Evolutionary conservation across 2,113 vertebrate genomes (phyloP).

Genomic region (Myotis davidii): DNA sequence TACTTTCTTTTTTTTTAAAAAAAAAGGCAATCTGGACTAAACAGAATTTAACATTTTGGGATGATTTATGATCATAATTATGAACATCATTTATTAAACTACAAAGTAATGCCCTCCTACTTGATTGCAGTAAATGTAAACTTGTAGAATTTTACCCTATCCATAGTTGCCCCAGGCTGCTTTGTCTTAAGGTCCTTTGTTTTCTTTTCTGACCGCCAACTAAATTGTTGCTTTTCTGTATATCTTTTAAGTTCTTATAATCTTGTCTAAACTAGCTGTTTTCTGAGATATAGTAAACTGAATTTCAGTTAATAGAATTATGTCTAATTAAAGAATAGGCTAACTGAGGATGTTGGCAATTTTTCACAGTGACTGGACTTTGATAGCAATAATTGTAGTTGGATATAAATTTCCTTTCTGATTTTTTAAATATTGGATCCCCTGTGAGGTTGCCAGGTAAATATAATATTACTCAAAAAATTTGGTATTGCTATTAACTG

Average conservation of each 20-base stretch:
- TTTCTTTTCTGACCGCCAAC: neutral
- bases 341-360: neutral
- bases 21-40: neutral
- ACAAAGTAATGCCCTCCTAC: neutral
- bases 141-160: constrained; percentile 3
- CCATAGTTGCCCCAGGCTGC: neutral
- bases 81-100: neutral
- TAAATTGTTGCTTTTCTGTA: neutral
- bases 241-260: neutral
- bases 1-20: neutral
- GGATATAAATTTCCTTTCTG: neutral
- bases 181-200: neutral
- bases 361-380: constrained; percentile 30
- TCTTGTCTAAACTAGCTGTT: constrained; percentile 2
- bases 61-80: neutral
- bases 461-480: constrained; percentile 1
- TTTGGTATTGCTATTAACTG: neutral
- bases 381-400: neutral
- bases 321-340: neutral
- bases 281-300: neutral
- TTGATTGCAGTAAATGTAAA: neutral
- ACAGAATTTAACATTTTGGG: constrained; percentile 3
- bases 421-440: neutral
- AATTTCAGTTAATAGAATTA: neutral
- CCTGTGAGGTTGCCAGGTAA: neutral